phyloP scores from a whole-genome alignment of 2,113 vertebrate genomes.

The Loxodonta africana region DNA sequence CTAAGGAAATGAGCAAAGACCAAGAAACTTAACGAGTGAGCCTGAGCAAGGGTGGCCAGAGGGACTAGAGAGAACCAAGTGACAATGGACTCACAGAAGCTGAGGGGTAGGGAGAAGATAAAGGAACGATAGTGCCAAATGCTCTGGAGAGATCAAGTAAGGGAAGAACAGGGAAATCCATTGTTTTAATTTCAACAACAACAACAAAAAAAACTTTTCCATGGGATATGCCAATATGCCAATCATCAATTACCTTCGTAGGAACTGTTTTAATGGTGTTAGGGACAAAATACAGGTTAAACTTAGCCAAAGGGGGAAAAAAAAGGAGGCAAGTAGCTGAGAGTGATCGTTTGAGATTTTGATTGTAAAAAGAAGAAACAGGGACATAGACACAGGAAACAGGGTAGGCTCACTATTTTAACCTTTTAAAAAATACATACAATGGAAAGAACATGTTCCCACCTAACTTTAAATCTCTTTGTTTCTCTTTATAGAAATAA shows the following conservation, averaged over 20 bases:
- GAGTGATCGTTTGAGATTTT: not conserved
- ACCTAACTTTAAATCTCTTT: slow-evolving; percentile 19
- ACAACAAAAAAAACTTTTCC: not conserved
- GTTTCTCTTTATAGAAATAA: not conserved
- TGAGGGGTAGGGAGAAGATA: not conserved
- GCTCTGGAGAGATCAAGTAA: not conserved
- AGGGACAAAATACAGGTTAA: not conserved
- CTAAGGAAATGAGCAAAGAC: not conserved
- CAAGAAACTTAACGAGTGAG: not conserved
- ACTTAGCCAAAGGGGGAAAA: not conserved
- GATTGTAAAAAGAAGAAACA: not conserved
- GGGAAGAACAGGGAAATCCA: not conserved
- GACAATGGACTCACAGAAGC: not conserved
- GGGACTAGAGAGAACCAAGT: not conserved
- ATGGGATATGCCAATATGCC: not conserved
- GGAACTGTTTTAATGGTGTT: not conserved
- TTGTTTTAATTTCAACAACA: slow-evolving; percentile 9
- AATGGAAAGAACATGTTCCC: not conserved
- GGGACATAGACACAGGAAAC: not conserved
- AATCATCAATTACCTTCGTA: not conserved
- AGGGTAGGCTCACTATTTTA: not conserved
- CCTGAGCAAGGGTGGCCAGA: not conserved
- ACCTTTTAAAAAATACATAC: not conserved
- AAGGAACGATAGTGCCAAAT: not conserved
- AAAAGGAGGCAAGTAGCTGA: not conserved